phyloP scores from a whole-genome alignment of 2,888 invertebrate genomes.

The Amphipoea lucens region DNA sequence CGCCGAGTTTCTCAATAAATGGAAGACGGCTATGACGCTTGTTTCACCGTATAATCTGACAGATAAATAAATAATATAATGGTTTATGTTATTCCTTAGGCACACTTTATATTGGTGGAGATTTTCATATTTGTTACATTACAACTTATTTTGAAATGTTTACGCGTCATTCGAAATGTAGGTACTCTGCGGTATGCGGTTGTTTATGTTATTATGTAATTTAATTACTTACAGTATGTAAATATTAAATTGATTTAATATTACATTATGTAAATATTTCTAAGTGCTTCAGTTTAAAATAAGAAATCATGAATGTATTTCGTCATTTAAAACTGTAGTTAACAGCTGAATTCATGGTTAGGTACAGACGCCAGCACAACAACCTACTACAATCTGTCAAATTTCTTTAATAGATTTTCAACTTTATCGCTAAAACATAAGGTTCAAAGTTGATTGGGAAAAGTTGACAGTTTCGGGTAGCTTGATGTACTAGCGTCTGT shows the following conservation, averaged over 20 bases:
- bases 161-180: slow-evolving; percentile 1
- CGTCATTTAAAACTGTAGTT: too few species aligned
- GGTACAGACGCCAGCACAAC: too few species aligned
- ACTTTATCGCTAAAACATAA: too few species aligned
- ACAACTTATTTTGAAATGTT: slow-evolving; percentile 16
- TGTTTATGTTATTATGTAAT: slow-evolving; percentile 12
- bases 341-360: too few species aligned
- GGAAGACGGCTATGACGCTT: slow-evolving; percentile 39
- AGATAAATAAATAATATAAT: slow-evolving; percentile 41
- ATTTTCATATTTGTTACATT: not conserved
- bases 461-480: too few species aligned
- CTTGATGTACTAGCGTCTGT: too few species aligned
- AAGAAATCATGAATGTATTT: not conserved
- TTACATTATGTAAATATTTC: not conserved
- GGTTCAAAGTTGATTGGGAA: too few species aligned
- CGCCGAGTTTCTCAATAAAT: slow-evolving; percentile 45
- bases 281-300: not conserved
- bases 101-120: not conserved
- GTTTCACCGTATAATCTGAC: slow-evolving; percentile 23
- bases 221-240: not conserved
- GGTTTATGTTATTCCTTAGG: not conserved
- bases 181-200: not conserved
- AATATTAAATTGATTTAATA: not conserved
- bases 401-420: too few species aligned
- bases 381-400: too few species aligned